Evolutionary conservation across 1,140 invertebrate species (phyloP).

Genomic region (Lepidurus arcticus): DNA sequence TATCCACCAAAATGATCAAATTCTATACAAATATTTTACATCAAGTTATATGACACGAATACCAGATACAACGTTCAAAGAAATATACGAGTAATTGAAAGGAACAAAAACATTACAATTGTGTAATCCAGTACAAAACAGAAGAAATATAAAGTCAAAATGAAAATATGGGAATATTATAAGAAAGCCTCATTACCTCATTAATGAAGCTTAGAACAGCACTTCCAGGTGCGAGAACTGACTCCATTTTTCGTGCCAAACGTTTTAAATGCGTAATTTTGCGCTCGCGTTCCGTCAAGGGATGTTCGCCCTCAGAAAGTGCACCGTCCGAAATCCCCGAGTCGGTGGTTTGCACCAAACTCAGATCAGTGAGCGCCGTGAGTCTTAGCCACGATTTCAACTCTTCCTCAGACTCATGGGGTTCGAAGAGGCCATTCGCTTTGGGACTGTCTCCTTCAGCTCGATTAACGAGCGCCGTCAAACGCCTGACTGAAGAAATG

Average conservation of each 20-base stretch:
- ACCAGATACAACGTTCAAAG: no score
- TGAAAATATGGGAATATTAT: constrained; percentile 34
- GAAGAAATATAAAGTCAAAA: not conserved
- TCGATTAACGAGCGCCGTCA: not conserved
- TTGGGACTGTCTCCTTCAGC: not conserved
- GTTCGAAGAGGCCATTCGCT: not conserved
- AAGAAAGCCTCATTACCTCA: constrained; percentile 33
- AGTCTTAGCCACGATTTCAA: not conserved
- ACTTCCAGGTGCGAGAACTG: constrained; percentile 58
- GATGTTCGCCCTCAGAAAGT: constrained; percentile 57
- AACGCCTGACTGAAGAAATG: constrained; percentile 10
- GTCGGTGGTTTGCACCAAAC: constrained; percentile 44
- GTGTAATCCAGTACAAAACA: not conserved
- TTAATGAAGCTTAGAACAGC: constrained; percentile 56
- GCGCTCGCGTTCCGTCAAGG: constrained; percentile 61
- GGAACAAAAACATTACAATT: no score
- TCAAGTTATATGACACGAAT: no score
- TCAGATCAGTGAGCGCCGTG: not conserved
- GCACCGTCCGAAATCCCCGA: constrained; percentile 65
- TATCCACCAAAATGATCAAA: no score
- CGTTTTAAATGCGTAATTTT: constrained; percentile 59
- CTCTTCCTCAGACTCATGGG: not conserved
- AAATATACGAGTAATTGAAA: no score
- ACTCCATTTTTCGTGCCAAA: constrained; percentile 60
- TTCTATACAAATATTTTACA: no score